phyloP scores from a whole-genome alignment of 2,888 invertebrate species.

The Hanleya hanleyi region DNA sequence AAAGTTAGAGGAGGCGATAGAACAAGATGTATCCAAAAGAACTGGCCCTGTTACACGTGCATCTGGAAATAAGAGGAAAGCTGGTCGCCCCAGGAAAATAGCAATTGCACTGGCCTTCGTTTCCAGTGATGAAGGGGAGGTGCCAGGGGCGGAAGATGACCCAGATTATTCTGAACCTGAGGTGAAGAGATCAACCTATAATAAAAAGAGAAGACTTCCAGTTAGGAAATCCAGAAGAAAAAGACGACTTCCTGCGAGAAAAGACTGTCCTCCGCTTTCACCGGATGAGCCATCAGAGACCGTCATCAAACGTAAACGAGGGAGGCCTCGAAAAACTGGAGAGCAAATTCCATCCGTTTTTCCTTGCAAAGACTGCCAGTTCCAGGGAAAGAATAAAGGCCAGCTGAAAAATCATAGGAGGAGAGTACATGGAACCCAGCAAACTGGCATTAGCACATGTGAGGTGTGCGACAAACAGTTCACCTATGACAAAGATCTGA shows the following conservation, averaged over 20 bases:
- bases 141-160: neutral
- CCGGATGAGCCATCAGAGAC: neutral
- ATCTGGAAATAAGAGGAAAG: conserved; percentile 1
- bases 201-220: neutral
- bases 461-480: conserved; percentile 52
- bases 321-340: conserved; percentile 15
- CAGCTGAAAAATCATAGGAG: conserved; percentile 50
- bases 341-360: conserved; percentile 19
- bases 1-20: no score
- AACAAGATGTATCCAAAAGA: no score
- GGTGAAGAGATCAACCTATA: neutral
- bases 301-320: conserved; percentile 13
- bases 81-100: neutral
- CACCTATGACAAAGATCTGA: conserved; percentile 53
- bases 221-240: neutral
- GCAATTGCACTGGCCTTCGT: neutral
- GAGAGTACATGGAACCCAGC: conserved; percentile 47
- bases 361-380: conserved; percentile 47
- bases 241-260: neutral
- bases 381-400: conserved; percentile 39
- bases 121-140: neutral
- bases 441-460: conserved; percentile 40
- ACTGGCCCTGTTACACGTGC: neutral
- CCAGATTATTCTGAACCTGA: neutral
- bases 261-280: neutral